phyloP scores from a whole-genome alignment of 1,140 invertebrate genomes.

The Samia ricini region DNA sequence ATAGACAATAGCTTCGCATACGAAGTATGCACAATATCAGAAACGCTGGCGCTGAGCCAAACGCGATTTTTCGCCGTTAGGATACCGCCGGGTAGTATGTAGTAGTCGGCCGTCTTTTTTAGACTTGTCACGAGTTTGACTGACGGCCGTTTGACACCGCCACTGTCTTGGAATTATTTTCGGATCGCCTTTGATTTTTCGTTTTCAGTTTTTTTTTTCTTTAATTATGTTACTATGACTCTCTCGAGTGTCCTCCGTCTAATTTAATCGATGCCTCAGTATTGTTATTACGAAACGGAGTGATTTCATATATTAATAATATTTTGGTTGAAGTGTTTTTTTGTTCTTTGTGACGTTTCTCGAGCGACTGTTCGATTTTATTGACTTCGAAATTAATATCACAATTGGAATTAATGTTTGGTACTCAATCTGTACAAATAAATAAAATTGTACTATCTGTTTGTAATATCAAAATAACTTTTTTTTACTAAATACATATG shows the following conservation, averaged over 20 bases:
- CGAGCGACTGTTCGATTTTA: background rate
- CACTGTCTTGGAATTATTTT: constrained; percentile 11
- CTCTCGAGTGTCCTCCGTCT: background rate
- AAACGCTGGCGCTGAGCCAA: background rate
- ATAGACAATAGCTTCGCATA: background rate
- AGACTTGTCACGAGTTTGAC: constrained; percentile 2
- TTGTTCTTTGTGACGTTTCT: background rate
- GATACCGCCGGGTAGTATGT: too few relatives aligned
- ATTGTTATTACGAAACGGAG: background rate
- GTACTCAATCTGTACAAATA: too few relatives aligned
- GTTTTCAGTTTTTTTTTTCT: too few relatives aligned
- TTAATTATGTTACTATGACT: background rate
- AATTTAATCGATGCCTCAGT: background rate
- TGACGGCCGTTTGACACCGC: constrained; percentile 10
- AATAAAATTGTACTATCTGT: too few relatives aligned
- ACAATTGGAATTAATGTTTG: too few relatives aligned
- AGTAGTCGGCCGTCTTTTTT: constrained; percentile 2
- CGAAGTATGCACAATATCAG: constrained; percentile 5
- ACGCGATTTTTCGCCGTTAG: constrained; percentile 3
- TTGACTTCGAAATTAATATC: background rate
- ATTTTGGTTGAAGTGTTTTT: background rate
- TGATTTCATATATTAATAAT: background rate
- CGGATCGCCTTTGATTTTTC: constrained; percentile 7
- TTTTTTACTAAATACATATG: too few relatives aligned
- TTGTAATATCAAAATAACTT: too few relatives aligned